Evolutionary conservation across 2,113 vertebrate genomes (phyloP), one percentile per base, ranked within the genome.

Genomic region (Zosterops japonicus): DNA sequence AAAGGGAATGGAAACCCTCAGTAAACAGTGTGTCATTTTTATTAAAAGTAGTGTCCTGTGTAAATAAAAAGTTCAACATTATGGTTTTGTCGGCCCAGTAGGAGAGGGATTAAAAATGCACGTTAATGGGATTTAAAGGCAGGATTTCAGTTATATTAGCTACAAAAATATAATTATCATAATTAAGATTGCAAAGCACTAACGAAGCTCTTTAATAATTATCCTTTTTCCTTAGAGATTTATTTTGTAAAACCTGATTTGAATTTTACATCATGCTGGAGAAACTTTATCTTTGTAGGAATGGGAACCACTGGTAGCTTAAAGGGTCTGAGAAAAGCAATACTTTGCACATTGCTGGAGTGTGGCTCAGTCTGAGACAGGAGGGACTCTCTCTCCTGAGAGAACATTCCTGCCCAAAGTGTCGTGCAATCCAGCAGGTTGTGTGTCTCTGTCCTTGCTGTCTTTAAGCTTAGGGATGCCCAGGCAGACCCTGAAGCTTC

Each of bases 81-180:
- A 87, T 61, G 67, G 41, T 79, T 96, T 93, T 93, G 89, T 93
- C 89, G 84, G 83, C 86, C 90, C 85, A 88, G 92, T 95, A 97
- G 94, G 86, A 96, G 76, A 88, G 79, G 68, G 82, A 96, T 93
- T 95, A 80, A 94, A 95, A 96, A 88, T 88, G 75, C 72, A 96
- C 12, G 52, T 96, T 97, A 95, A 96, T 96, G 88, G 85, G 86
- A 95, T 96, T 96, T 94, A 92, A 96, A 97, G 93, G 88, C 92
- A 96, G 90, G 83, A 93, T 80, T 96, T 97, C 88, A 83, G 93
- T 90, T 96, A 84, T 87, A 94, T 93, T 96, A 95, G 92, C 83
- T 96, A 95, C 90, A 96, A 96, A 97, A 97, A 95, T 97, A 94
- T 92, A 93, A 96, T 97, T 97, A 96, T 97, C 88, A 92, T 97